A percentile compares a stretch with the other conserved stretches of the same genome.
These are phyloP conservation scores for Myopa tessellatipennis DNA, from an alignment of 2,888 invertebrate genomes.

Conservation along the genomic window DNA sequence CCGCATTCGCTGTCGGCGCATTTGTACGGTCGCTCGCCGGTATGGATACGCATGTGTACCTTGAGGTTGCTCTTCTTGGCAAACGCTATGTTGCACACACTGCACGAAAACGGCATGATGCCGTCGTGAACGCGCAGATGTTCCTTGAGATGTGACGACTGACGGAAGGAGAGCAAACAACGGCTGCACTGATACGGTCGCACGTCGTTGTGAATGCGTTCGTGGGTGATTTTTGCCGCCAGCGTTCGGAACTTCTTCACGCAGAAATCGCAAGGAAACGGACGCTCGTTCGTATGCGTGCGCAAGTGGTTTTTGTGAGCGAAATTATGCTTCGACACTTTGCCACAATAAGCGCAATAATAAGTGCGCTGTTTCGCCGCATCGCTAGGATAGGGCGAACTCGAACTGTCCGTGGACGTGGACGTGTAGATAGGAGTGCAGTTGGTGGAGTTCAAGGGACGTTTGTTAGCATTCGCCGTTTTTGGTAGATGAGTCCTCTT, in stretches of 20 bases:
- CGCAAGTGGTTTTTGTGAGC: conserved; percentile 52
- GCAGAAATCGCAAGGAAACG: conserved; percentile 49
- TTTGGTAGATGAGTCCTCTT: conserved; percentile 40
- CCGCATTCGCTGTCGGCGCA: conserved; percentile 51
- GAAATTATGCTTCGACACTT: conserved; percentile 49
- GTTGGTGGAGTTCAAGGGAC: background rate
- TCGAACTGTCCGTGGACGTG: conserved; percentile 27
- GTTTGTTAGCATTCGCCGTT: background rate
- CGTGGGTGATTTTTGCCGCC: conserved; percentile 49
- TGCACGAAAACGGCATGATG: conserved; percentile 47
- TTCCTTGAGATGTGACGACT: conserved; percentile 50
- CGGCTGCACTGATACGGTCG: conserved; percentile 52
- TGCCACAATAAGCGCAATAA: conserved; percentile 48
- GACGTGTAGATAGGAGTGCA: conserved; percentile 11
- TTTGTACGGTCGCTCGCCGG: conserved; percentile 48
- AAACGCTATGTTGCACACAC: conserved; percentile 50
- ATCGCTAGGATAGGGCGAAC: conserved; percentile 9
- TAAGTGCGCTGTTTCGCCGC: background rate
- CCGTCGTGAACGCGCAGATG: conserved; percentile 51
- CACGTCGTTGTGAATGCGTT: conserved; percentile 50
- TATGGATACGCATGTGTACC: conserved; percentile 50
- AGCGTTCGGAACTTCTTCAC: conserved; percentile 51
- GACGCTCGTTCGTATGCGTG: conserved; percentile 52
- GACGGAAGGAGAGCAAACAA: conserved; percentile 50
- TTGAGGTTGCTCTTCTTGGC: conserved; percentile 47